phyloP scores from a whole-genome alignment of 35 echinoderm and acorn worm genomes.

The Anneissia japonica region DNA sequence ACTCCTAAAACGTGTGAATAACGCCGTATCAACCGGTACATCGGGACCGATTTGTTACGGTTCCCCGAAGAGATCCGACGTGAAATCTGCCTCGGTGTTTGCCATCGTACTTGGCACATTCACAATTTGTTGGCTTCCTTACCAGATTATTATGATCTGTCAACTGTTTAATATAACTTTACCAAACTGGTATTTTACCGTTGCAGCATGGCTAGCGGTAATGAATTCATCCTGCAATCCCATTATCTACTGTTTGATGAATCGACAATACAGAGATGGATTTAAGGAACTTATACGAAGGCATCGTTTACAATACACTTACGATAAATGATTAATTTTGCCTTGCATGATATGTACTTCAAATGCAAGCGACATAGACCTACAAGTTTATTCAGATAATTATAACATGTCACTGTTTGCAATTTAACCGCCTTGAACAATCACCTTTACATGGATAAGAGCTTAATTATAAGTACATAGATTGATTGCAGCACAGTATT shows the following conservation, averaged over 20 bases:
- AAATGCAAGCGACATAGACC: no score
- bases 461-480: no score
- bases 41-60: neutral
- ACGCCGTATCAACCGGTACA: neutral
- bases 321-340: no score
- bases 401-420: no score
- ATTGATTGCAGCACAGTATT: no score
- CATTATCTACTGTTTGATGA: neutral
- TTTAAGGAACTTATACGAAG: slow-evolving; percentile 29
- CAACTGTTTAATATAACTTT: slow-evolving; percentile 2
- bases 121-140: slow-evolving; percentile 65
- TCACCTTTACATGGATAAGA: no score
- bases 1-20: neutral
- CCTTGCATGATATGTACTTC: no score
- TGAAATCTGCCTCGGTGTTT: slow-evolving; percentile 58
- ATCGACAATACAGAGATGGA: neutral
- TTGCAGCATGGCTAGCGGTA: slow-evolving; percentile 54
- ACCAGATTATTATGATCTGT: slow-evolving; percentile 31
- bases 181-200: slow-evolving; percentile 21
- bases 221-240: slow-evolving; percentile 68
- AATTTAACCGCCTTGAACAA: no score
- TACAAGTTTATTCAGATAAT: no score
- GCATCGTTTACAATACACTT: no score
- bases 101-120: slow-evolving; percentile 67
- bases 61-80: slow-evolving; percentile 47